Base-by-base conservation (phyloP, 2,797 vertebrate species). In the Aldrovandia affinis region DNA sequence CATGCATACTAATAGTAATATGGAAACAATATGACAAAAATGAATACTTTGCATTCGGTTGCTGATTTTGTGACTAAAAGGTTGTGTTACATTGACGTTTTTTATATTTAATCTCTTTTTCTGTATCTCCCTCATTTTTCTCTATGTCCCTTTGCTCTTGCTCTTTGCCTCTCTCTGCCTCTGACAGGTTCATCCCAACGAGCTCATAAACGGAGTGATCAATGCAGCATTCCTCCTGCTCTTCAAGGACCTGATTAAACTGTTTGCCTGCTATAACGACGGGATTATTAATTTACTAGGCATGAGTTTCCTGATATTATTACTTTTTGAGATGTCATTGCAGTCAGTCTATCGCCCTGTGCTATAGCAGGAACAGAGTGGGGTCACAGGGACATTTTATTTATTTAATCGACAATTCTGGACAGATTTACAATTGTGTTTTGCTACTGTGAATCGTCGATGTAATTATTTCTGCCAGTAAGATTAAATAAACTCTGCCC, bases 261-360 rank as follows among this genome's bases (percentile, higher is more conserved):
- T 99, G 87, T 99, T 99, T 86, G 98, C 98, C 88, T 99, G 98
- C 93, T 99, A 99, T 93, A 99, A 99, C 83, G 98, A 99, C 57
- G 98, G 98, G 70, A 97, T 99, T 90, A 99, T 99, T 93, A 99
- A 99, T 90, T 96, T 99, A 90, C 92, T 99, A 91, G 98, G 98
- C 97, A 95, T 92, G 90, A 88, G 61, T 70, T 14, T 1, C 22
- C 44, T 54, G 81, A 12, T 25, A 39, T 39, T 54, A 3, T 57
- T 57, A 0, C 44, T 63, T 28, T 54, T 55, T 20, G 52, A 20
- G 6, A 75, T 75, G 20, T 75, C 39, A 44, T 75, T 75, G 39
- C 25, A 5, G 7, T 22, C 39, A 75, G 5, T 44, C 36, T 75
- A 3, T 36, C 30, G 15, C 28, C 18, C 33, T 30, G 30, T 33